Evolutionary conservation across 2,888 invertebrate genomes (phyloP).

Genomic region (Synergus japonicus): DNA sequence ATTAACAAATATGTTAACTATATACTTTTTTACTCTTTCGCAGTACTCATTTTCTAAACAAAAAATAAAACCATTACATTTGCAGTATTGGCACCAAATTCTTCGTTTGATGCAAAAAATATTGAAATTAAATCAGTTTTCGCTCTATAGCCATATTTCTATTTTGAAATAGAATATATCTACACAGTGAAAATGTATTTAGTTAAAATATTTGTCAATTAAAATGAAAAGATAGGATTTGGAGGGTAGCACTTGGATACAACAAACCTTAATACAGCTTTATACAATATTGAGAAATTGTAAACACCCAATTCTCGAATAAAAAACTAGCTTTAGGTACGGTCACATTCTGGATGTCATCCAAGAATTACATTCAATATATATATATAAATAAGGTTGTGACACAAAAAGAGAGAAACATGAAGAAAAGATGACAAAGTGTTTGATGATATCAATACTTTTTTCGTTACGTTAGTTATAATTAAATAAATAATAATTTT

Average conservation of each 20-base stretch:
- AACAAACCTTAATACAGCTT: background rate
- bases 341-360: slow-evolving; percentile 4
- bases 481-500: background rate
- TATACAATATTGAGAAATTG: background rate
- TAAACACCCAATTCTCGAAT: background rate
- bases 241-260: slow-evolving; percentile 2
- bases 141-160: no score
- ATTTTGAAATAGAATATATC: no score
- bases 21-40: no score
- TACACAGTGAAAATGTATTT: background rate
- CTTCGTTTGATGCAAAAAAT: no score
- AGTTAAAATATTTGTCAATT: background rate
- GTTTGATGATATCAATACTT: background rate
- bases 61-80: no score
- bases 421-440: background rate
- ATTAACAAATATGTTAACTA: background rate
- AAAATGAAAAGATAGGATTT: background rate
- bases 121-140: no score
- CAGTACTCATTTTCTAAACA: no score
- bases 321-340: background rate
- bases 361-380: slow-evolving; percentile 1
- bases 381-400: slow-evolving; percentile 15
- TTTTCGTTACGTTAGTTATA: background rate
- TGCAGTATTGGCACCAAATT: no score
- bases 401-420: background rate